Percentiles rank a stretch among this genome's conserved stretches.
phyloP scores from a whole-genome alignment of 1,140 invertebrate species.

The Metopolophium dirhodum region DNA sequence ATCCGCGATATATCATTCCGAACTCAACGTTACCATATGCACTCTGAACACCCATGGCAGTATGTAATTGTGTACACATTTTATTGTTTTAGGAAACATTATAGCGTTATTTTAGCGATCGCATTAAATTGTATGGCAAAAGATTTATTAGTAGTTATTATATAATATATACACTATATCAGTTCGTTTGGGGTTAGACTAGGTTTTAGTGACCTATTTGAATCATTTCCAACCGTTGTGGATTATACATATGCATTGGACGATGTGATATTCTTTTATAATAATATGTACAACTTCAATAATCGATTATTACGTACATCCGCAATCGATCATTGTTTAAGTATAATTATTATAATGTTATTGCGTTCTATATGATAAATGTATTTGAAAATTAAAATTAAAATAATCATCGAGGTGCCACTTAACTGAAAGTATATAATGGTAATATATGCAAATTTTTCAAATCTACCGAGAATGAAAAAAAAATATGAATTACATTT shows the following conservation, averaged over 20 bases:
- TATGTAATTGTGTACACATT: conserved; percentile 16
- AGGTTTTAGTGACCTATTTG: conserved; percentile 27
- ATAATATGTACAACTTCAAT: neutral
- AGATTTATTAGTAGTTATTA: conserved; percentile 15
- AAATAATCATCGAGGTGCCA: neutral
- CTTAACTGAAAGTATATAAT: neutral
- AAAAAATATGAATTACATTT: neutral
- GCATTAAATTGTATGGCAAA: conserved; percentile 16
- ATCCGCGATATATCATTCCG: neutral
- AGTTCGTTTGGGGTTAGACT: neutral
- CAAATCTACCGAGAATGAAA: neutral
- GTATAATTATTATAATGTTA: neutral
- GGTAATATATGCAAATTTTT: too few relatives aligned
- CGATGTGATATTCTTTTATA: neutral
- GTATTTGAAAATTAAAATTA: neutral
- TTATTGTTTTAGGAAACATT: conserved; percentile 50
- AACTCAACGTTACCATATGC: neutral
- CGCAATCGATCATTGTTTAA: neutral
- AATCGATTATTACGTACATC: neutral
- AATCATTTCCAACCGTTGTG: neutral
- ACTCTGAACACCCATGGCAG: neutral
- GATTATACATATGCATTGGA: neutral
- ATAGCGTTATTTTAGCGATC: neutral
- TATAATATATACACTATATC: neutral
- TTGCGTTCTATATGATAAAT: neutral